Evolutionary conservation across 2,888 invertebrate species (phyloP).

Genomic region (Atethmia centrago): DNA sequence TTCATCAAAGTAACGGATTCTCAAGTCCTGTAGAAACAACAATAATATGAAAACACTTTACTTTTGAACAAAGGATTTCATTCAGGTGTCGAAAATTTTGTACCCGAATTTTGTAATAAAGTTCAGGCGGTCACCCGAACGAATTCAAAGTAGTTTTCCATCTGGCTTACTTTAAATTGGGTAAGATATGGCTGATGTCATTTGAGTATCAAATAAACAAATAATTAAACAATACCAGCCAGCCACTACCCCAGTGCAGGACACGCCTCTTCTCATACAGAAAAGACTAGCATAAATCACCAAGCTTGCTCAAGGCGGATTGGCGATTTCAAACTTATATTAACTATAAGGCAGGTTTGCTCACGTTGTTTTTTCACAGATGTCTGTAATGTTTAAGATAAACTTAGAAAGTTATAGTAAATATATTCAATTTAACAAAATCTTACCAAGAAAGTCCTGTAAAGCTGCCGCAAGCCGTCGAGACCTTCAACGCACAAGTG

Average conservation of each 20-base stretch:
- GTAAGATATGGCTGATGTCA: background rate
- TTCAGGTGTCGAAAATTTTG: background rate
- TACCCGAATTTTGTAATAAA: background rate
- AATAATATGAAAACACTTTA: background rate
- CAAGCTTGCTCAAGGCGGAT: background rate
- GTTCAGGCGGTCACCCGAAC: fast-evolving
- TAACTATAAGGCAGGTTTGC: background rate
- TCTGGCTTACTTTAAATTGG: background rate
- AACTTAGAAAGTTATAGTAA: background rate
- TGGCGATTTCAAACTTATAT: background rate
- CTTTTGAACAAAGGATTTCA: background rate
- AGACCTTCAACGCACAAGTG: conserved; percentile 72
- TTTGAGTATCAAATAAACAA: background rate
- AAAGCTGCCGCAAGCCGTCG: conserved; percentile 71
- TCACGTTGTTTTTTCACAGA: background rate
- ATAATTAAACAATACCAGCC: background rate
- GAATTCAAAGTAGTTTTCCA: background rate
- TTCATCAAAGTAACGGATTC: conserved; percentile 61
- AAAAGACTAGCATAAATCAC: background rate
- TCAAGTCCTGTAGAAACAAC: conserved; percentile 55
- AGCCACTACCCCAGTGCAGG: background rate
- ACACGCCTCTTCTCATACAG: background rate
- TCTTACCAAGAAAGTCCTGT: conserved; percentile 74
- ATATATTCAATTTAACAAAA: background rate
- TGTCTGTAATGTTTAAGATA: background rate